phyloP scores from a whole-genome alignment of 2,888 invertebrate genomes.

The Thalpophila matura region DNA sequence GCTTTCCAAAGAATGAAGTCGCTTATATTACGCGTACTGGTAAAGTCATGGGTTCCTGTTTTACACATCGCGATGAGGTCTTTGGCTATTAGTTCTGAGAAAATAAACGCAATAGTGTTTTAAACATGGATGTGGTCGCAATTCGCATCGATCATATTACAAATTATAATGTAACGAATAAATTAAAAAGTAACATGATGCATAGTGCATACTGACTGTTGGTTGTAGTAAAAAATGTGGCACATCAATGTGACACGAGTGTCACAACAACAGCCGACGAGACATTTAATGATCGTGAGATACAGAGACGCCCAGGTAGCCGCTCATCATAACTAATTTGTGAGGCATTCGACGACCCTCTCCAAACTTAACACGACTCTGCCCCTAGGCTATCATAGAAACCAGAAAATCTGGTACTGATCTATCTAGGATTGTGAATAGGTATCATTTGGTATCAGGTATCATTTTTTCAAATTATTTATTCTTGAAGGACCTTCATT shows the following conservation, averaged over 20 bases:
- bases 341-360: slow-evolving; percentile 74
- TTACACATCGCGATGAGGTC: slow-evolving; percentile 65
- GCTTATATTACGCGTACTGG: slow-evolving; percentile 66
- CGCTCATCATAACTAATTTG: slow-evolving; percentile 77
- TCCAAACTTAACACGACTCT: slow-evolving; percentile 70
- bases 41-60: slow-evolving; percentile 69
- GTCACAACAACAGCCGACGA: slow-evolving; percentile 62
- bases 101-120: slow-evolving; percentile 66
- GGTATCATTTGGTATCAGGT: background rate
- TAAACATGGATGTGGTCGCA: slow-evolving; percentile 52
- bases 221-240: slow-evolving; percentile 44
- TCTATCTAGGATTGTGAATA: slow-evolving; percentile 2
- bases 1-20: slow-evolving; percentile 70
- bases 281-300: slow-evolving; percentile 75
- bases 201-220: slow-evolving; percentile 30
- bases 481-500: background rate
- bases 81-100: slow-evolving; percentile 76
- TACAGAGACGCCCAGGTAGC: slow-evolving; percentile 72
- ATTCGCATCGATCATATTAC: slow-evolving; percentile 60
- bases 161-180: slow-evolving; percentile 65
- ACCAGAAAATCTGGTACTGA: slow-evolving; percentile 12
- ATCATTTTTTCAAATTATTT: background rate
- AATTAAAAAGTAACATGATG: slow-evolving; percentile 29
- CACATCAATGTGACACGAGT: slow-evolving; percentile 46
- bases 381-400: slow-evolving; percentile 59